Evolutionary conservation across 2,113 vertebrate genomes (phyloP).

Genomic region (Rhombomys opimus): DNA sequence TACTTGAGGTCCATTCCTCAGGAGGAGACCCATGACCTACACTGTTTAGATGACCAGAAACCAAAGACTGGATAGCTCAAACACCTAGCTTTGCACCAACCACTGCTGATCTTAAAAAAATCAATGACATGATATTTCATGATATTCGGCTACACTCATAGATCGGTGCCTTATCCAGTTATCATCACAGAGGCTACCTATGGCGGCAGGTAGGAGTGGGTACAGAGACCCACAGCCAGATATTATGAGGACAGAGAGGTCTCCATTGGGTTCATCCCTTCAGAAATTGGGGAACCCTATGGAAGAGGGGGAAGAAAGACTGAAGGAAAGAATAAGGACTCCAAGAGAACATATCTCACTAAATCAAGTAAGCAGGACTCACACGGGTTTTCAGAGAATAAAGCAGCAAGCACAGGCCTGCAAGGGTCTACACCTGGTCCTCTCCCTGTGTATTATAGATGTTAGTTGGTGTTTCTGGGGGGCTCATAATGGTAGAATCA

Average conservation of each 20-base stretch:
- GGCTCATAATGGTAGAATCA: background rate
- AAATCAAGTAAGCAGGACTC: background rate
- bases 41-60: background rate
- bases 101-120: background rate
- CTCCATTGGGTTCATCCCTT: background rate
- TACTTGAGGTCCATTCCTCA: too few species aligned
- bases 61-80: background rate
- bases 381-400: background rate
- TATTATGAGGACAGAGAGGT: background rate
- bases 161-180: background rate
- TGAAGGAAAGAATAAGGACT: background rate
- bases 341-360: background rate
- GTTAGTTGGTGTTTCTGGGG: background rate
- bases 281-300: background rate
- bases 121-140: background rate
- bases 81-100: background rate
- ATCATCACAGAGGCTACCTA: background rate
- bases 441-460: background rate
- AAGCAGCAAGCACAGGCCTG: background rate
- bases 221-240: background rate
- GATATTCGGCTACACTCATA: background rate
- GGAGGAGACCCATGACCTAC: too few species aligned
- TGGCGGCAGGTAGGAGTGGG: background rate
- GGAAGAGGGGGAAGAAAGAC: background rate
- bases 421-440: background rate